Conservation (phyloP, 2,888 invertebrate genomes). For the Calameuta filiformis region DNA sequence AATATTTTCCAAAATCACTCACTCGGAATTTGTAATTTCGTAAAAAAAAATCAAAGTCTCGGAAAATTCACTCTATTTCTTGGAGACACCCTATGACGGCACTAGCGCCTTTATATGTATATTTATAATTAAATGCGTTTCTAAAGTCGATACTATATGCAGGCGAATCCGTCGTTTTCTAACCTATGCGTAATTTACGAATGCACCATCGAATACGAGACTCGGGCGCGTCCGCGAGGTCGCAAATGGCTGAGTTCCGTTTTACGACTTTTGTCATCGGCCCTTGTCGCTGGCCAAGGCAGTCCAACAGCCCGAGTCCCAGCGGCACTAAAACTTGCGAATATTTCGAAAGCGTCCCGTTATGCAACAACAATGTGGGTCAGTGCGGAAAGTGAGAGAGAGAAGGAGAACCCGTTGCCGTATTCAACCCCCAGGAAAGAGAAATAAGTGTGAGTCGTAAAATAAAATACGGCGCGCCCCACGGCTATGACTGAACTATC, state of each 20-base stretch:
- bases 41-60: not conserved
- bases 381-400: constrained; percentile 36
- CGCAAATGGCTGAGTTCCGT: not conserved
- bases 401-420: constrained; percentile 22
- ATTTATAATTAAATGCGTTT: not conserved
- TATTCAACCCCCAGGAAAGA: constrained; percentile 40
- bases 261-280: constrained; percentile 4
- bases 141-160: not conserved
- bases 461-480: constrained; percentile 42
- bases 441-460: constrained; percentile 55
- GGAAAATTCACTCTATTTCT: not conserved
- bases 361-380: constrained; percentile 58
- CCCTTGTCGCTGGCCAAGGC: not conserved
- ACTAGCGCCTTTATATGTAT: not conserved
- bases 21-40: not conserved
- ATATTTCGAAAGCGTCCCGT: constrained; percentile 52
- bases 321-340: constrained; percentile 44
- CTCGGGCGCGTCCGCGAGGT: not conserved
- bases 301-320: not conserved
- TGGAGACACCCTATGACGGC: not conserved
- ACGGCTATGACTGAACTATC: not conserved
- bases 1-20: not conserved
- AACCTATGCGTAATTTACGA: not conserved
- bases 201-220: not conserved
- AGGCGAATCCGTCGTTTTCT: not conserved